Evolutionary conservation across 2,113 vertebrate species (phyloP).

Genomic region (Cranoglanis bouderius): DNA sequence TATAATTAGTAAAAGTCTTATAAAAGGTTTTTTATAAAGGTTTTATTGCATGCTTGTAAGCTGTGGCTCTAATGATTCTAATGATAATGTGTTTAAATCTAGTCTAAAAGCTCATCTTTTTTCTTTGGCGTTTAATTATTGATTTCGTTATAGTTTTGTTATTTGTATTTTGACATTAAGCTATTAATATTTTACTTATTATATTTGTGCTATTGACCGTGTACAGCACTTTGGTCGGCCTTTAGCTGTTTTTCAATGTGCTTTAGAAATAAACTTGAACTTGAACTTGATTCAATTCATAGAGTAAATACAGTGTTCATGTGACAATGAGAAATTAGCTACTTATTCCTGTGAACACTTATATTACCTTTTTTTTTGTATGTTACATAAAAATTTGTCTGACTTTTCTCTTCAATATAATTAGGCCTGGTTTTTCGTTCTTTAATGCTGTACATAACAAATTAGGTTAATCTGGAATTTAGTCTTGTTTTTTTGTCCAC

Average conservation of each 20-base stretch:
- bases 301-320: not conserved
- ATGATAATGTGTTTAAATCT: too few species aligned
- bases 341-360: not conserved
- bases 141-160: too few species aligned
- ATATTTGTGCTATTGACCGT: too few species aligned
- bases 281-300: too few species aligned
- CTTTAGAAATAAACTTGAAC: too few species aligned
- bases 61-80: not conserved
- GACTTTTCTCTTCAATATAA: not conserved
- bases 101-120: too few species aligned
- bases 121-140: too few species aligned
- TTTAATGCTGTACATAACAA: not conserved
- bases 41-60: not conserved
- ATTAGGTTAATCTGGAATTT: slow-evolving; percentile 4
- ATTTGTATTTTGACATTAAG: too few species aligned
- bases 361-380: not conserved
- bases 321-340: not conserved
- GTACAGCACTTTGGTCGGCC: too few species aligned
- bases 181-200: too few species aligned
- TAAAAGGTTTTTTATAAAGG: not conserved
- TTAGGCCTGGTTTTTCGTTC: not conserved
- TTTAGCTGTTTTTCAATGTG: too few species aligned
- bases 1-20: not conserved
- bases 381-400: not conserved
- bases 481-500: not conserved